Conservation (phyloP, 2,888 invertebrate genomes). For the Saturnia pavonia region DNA sequence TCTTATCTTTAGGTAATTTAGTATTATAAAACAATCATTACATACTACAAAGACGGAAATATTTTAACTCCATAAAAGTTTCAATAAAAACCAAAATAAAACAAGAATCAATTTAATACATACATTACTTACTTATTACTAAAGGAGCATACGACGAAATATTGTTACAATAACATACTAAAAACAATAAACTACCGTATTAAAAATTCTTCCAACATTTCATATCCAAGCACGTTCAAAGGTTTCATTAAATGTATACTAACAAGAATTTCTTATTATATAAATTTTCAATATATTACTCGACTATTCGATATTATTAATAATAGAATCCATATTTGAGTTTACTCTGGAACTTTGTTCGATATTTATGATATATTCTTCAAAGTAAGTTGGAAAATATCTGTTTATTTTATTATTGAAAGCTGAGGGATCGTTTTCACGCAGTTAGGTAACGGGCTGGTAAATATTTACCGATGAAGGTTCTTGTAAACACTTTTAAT, state of each 20-base stretch:
- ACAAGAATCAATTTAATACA: neutral
- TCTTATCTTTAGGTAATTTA: too few species aligned
- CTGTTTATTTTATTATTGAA: conserved; percentile 33
- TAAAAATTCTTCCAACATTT: conserved; percentile 1
- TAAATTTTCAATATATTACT: conserved; percentile 34
- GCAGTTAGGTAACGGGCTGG: conserved; percentile 33
- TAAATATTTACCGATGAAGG: conserved; percentile 44
- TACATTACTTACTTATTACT: neutral
- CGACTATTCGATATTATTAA: conserved; percentile 35
- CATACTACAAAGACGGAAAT: too few species aligned
- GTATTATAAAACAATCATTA: too few species aligned
- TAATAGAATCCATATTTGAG: conserved; percentile 32
- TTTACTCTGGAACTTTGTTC: conserved; percentile 11
- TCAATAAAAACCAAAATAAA: neutral
- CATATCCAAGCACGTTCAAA: conserved; percentile 12
- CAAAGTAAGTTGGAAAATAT: conserved; percentile 24
- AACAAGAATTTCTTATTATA: conserved; percentile 30
- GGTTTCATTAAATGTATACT: conserved; percentile 18
- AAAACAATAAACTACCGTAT: conserved; percentile 3
- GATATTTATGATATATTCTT: conserved; percentile 29
- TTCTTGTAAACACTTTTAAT: conserved; percentile 49
- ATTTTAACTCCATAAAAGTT: too few species aligned
- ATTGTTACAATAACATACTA: neutral
- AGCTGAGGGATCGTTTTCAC: conserved; percentile 35
- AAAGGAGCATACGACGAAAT: neutral